These are phyloP conservation scores for Dinomys branickii DNA, from an alignment of 2,113 vertebrate genomes.

Conservation along the genomic window DNA sequence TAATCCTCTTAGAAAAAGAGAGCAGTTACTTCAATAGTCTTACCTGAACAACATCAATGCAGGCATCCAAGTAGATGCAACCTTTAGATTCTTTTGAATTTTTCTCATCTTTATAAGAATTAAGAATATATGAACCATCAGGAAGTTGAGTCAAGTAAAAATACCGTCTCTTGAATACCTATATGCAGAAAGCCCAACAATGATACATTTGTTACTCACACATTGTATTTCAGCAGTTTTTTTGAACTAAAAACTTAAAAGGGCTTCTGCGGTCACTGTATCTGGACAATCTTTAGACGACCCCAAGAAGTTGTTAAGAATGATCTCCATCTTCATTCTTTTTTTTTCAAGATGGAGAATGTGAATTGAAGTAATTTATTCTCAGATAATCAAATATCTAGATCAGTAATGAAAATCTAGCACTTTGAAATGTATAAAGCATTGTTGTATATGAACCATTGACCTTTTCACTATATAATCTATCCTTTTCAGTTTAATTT, in stretches of 20 bases:
- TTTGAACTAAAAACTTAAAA: conserved; percentile 41
- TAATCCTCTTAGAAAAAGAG: not conserved
- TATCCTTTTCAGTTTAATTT: not conserved
- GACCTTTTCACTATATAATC: not conserved
- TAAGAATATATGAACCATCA: conserved; percentile 97
- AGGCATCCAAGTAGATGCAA: conserved; percentile 97
- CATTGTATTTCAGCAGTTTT: not conserved
- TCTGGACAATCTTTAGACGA: conserved; percentile 11
- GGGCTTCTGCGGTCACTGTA: not conserved
- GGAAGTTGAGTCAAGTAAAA: conserved; percentile 98
- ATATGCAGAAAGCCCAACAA: conserved; percentile 65
- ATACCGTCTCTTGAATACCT: conserved; percentile 98
- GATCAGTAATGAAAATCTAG: not conserved
- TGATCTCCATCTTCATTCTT: not conserved
- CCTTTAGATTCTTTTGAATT: conserved; percentile 98
- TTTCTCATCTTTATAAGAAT: conserved; percentile 99
- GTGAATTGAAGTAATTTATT: conserved; percentile 37
- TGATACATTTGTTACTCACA: not conserved
- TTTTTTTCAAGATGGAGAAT: conserved; percentile 18
- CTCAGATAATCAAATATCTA: conserved; percentile 24
- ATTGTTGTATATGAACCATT: conserved; percentile 20
- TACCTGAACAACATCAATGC: conserved; percentile 96
- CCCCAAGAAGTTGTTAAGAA: conserved; percentile 9
- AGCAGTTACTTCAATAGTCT: not conserved
- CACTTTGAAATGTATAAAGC: conserved; percentile 20